Evolutionary conservation across 2,113 vertebrate genomes (phyloP).

Genomic region (Misgurnus mizolepis): DNA sequence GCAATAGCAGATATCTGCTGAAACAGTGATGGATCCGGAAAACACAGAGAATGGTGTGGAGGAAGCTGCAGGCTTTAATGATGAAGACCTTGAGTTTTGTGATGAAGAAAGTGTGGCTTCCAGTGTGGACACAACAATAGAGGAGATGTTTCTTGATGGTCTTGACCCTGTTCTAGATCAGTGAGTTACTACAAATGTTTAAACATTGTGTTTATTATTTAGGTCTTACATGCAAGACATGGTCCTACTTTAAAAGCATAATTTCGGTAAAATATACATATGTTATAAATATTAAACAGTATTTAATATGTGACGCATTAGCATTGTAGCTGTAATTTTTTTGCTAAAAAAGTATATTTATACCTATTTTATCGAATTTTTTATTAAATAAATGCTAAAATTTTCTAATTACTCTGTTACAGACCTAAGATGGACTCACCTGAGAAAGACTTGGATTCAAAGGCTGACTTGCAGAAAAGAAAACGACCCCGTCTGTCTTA

Average conservation of each 20-base stretch:
- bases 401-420: neutral
- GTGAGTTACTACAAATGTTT: neutral
- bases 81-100: neutral
- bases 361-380: no score
- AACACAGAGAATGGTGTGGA: neutral
- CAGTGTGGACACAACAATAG: constrained; percentile 13
- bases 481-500: neutral
- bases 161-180: constrained; percentile 8
- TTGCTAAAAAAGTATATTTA: no score
- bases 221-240: no score
- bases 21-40: neutral
- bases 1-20: neutral
- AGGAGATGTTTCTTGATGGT: constrained; percentile 23
- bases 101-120: constrained; percentile 19
- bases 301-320: no score
- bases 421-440: neutral
- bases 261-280: no score
- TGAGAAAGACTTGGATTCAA: constrained; percentile 8
- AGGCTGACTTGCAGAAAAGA: neutral
- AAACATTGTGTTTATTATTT: neutral
- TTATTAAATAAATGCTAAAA: neutral
- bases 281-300: no score
- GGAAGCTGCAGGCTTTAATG: neutral
- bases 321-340: no score
- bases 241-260: no score